Base-by-base conservation (phyloP, 2,888 invertebrate species). In the Chelonus formosanus region DNA sequence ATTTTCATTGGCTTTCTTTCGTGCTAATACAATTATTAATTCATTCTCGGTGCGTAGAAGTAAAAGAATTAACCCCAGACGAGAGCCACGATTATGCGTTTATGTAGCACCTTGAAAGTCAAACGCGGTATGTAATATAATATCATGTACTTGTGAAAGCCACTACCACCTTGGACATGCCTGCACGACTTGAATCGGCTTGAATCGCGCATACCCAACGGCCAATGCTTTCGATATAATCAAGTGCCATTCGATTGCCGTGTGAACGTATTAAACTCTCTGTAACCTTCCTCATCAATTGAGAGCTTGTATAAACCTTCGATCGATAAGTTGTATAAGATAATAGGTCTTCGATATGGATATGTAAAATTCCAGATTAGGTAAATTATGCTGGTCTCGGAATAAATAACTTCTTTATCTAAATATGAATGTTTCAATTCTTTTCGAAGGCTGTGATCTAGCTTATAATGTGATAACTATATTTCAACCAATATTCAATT, bases 201-300 rank as follows among this genome's bases (percentile, higher is more conserved):
- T 34, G 4, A 6, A 34, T 34, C 31, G 55, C 40, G 20, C 40
- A 40, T 45, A 35, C 8, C n/a, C 3, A 44, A 57, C 31, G 20
- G 20, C 20, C 31, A n/a, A 48, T 48, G 31, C 31, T 44, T 20
- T 20, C 5, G 10, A 31, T 20, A 48, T n/a, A 31, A 48, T 10
- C 10, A 48, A 48, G 48, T 48, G 31, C 10, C 5, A 48, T 48
- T 56, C 54, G 47, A 63, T 63, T 58, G 59, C 57, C 67, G 67
- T 67, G 67, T 67, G 67, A 67, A 63, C 62, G 63, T 53, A 63
- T 59, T 40, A 63, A 63, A 63, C 59, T 50, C 58, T 62, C 47
- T 34, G 58, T 20, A 48, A 48, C 48, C 31, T 10, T n/a, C n/a
- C n/a, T 48, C 48, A 10, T 48, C 10, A 48, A 48, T 44, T 44